A percentile compares a stretch with the other conserved stretches of the same genome.
Conservation (phyloP, 2,113 vertebrate genomes). For the Dolichallabes microphthalmus region DNA sequence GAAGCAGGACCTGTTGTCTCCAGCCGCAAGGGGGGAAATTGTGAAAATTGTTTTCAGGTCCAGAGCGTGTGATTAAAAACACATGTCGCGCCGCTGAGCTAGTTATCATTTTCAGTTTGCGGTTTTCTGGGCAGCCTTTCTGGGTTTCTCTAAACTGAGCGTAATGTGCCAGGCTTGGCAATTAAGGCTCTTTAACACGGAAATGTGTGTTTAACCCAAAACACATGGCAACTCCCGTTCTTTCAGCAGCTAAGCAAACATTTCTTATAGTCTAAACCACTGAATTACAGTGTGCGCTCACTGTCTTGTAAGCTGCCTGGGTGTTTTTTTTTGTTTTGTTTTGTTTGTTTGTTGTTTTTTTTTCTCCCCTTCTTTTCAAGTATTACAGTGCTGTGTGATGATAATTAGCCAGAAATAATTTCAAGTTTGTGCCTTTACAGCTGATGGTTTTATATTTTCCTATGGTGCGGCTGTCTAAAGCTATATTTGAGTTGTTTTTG, state of each 20-base stretch:
- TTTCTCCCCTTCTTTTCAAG: too few species aligned
- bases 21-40: constrained; percentile 85
- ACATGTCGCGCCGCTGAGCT: constrained; percentile 79
- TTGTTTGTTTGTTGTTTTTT: too few species aligned
- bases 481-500: too few species aligned
- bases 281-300: constrained; percentile 58
- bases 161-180: constrained; percentile 71
- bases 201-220: constrained; percentile 84
- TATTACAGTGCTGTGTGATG: not conserved
- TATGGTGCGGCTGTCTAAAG: not conserved
- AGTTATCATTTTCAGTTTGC: constrained; percentile 69
- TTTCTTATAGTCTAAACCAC: constrained; percentile 74
- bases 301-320: constrained; percentile 43
- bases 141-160: constrained; percentile 65
- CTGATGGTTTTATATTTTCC: not conserved
- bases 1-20: constrained; percentile 75
- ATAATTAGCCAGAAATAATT: constrained; percentile 11
- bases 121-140: constrained; percentile 65
- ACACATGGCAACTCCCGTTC: constrained; percentile 85
- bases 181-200: constrained; percentile 76
- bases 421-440: not conserved
- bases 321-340: not conserved
- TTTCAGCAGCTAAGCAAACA: constrained; percentile 87
- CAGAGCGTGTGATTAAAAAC: constrained; percentile 82
- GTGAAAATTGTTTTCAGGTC: constrained; percentile 85